Evolutionary conservation across 2,888 invertebrate genomes (phyloP).

Genomic region (Molorchus minor): DNA sequence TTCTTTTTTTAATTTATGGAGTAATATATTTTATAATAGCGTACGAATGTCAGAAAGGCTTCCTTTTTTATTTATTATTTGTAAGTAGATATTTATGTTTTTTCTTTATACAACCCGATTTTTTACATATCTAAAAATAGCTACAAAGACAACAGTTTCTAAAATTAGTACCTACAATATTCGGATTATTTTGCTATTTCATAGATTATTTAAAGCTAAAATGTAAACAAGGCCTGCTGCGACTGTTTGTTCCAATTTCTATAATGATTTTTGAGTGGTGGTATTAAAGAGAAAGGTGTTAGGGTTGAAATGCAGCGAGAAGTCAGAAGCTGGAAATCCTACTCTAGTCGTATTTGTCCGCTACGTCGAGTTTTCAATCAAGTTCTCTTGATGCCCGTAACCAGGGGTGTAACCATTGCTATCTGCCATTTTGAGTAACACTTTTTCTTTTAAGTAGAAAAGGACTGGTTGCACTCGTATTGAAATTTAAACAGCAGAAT

Average conservation of each 20-base stretch:
- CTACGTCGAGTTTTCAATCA: constrained; percentile 62
- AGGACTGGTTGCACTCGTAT: constrained; percentile 46
- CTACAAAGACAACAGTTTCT: neutral
- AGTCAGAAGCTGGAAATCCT: constrained; percentile 51
- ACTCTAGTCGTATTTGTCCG: constrained; percentile 60
- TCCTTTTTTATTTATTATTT: neutral
- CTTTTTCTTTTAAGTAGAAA: constrained; percentile 49
- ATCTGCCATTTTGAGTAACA: constrained; percentile 49
- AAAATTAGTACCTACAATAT: neutral
- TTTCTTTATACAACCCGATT: neutral
- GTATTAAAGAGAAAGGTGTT: constrained; percentile 33
- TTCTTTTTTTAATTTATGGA: neutral
- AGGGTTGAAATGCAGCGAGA: constrained; percentile 29
- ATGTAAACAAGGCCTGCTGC: constrained; percentile 2
- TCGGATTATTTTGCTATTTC: neutral
- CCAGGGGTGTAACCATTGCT: constrained; percentile 50
- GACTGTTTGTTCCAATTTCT: constrained; percentile 21
- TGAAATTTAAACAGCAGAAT: constrained; percentile 52
- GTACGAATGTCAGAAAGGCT: neutral
- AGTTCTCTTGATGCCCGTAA: constrained; percentile 59
- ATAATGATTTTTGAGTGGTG: constrained; percentile 36
- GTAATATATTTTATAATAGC: too few species aligned
- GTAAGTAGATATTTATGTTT: neutral
- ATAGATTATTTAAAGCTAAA: neutral
- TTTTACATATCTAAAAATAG: too few species aligned